Evolutionary conservation across 2,888 invertebrate species (phyloP).

Genomic region (Mallateleia sp.): DNA sequence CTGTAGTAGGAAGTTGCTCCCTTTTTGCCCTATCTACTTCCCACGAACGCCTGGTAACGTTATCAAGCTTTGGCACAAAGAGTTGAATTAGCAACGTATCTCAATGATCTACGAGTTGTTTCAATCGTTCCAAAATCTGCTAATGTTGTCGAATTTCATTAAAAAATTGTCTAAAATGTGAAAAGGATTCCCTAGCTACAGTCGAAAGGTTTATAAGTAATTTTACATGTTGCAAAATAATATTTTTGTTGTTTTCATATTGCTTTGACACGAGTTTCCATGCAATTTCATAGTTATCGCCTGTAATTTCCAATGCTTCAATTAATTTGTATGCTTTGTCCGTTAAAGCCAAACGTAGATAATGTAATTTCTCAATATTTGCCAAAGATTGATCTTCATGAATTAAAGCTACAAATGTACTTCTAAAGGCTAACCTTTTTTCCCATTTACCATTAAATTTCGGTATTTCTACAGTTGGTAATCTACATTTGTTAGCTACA

Average conservation of each 20-base stretch:
- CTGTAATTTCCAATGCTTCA: neutral
- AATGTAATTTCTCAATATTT: slow-evolving; percentile 11
- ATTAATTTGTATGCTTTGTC: slow-evolving; percentile 1
- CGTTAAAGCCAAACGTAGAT: slow-evolving; percentile 3
- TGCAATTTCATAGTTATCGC: slow-evolving; percentile 7
- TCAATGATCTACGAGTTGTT: slow-evolving; percentile 8
- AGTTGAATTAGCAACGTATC: slow-evolving; percentile 12
- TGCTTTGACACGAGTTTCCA: neutral
- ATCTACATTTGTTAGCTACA: neutral
- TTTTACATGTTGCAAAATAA: neutral
- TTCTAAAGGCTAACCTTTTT: neutral
- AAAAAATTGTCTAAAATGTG: neutral
- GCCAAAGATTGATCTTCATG: neutral
- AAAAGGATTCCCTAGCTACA: neutral
- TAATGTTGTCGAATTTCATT: neutral
- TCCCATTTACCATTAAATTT: slow-evolving; percentile 9
- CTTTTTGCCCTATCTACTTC: slow-evolving; percentile 9
- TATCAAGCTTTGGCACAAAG: slow-evolving; percentile 15
- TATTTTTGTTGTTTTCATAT: slow-evolving; percentile 24
- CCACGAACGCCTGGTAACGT: neutral
- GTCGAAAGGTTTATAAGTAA: neutral
- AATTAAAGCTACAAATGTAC: slow-evolving; percentile 1
- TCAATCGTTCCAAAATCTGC: neutral
- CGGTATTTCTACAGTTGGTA: slow-evolving; percentile 10
- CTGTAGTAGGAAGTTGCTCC: neutral